These are phyloP conservation scores for Drosophila subobscura DNA, from an alignment of 1,140 invertebrate genomes.

Conservation along the genomic window DNA sequence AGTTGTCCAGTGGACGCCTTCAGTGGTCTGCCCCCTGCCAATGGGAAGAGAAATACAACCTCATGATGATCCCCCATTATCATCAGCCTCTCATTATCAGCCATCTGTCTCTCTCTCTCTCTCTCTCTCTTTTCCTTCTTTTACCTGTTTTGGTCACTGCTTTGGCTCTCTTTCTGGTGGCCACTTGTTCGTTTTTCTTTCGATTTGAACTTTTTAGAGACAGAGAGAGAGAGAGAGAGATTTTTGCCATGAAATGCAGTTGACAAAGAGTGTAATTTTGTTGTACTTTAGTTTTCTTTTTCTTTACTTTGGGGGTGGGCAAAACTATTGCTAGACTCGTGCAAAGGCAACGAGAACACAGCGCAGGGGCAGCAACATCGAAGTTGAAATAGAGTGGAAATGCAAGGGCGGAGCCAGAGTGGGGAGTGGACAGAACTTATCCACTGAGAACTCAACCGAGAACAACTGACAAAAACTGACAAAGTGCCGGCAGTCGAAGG, in stretches of 20 bases:
- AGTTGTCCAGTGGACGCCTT: background rate
- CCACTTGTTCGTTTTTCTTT: conserved; percentile 7
- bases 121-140: too few relatives aligned
- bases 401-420: too few relatives aligned
- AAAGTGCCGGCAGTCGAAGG: conserved; percentile 57
- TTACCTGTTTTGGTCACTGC: conserved; percentile 24
- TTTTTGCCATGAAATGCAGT: conserved; percentile 58
- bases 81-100: conserved; percentile 20
- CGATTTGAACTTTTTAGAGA: conserved; percentile 54
- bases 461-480: conserved; percentile 70
- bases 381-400: conserved; percentile 16
- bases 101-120: background rate
- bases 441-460: conserved; percentile 45
- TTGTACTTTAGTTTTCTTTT: conserved; percentile 17
- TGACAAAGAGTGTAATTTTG: conserved; percentile 72
- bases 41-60: too few relatives aligned
- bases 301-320: too few relatives aligned
- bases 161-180: background rate
- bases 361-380: conserved; percentile 1
- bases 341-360: conserved; percentile 16
- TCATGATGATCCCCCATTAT: background rate
- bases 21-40: background rate
- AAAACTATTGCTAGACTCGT: conserved; percentile 32
- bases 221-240: conserved; percentile 5
- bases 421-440: conserved; percentile 45